These are phyloP conservation scores for Dreissena rostriformis DNA, from an alignment of 1,140 invertebrate species.

Conservation along the genomic window DNA sequence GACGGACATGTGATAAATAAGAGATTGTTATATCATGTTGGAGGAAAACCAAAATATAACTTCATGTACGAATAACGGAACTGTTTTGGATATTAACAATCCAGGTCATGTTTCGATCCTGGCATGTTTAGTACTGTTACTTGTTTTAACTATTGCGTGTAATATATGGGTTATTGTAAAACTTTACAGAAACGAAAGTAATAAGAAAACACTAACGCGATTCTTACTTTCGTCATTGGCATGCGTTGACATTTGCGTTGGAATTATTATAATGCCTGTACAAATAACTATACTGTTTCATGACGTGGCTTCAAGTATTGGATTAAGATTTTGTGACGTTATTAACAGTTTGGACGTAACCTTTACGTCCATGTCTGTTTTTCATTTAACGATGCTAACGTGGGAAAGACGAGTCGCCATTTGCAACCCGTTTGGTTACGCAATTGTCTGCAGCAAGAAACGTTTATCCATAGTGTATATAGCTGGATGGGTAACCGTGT, in stretches of 20 bases:
- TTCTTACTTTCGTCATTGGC: constrained; percentile 39
- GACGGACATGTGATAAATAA: too few species aligned
- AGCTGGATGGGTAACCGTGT: constrained; percentile 7
- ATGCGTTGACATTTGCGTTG: constrained; percentile 21
- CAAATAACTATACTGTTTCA: not conserved
- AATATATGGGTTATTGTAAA: constrained; percentile 11
- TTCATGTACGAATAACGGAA: too few species aligned
- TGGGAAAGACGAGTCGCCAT: constrained; percentile 30
- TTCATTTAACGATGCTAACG: constrained; percentile 39
- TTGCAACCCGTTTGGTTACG: constrained; percentile 28
- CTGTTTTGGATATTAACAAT: too few species aligned
- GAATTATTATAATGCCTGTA: constrained; percentile 38
- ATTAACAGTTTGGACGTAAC: constrained; percentile 21
- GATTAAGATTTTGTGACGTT: constrained; percentile 14
- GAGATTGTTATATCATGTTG: too few species aligned
- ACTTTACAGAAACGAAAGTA: not conserved
- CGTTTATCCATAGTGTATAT: not conserved
- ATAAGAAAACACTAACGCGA: constrained; percentile 25
- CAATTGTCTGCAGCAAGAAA: constrained; percentile 15
- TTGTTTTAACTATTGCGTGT: constrained; percentile 22
- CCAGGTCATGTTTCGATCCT: not conserved
- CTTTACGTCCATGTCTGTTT: constrained; percentile 13
- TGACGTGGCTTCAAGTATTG: not conserved
- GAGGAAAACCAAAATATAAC: too few species aligned
- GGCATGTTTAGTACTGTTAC: not conserved